Evolutionary conservation across 2,113 vertebrate species (phyloP), one percentile per base, ranked within the genome.

Genomic region (Coryphaenoides rupestris): DNA sequence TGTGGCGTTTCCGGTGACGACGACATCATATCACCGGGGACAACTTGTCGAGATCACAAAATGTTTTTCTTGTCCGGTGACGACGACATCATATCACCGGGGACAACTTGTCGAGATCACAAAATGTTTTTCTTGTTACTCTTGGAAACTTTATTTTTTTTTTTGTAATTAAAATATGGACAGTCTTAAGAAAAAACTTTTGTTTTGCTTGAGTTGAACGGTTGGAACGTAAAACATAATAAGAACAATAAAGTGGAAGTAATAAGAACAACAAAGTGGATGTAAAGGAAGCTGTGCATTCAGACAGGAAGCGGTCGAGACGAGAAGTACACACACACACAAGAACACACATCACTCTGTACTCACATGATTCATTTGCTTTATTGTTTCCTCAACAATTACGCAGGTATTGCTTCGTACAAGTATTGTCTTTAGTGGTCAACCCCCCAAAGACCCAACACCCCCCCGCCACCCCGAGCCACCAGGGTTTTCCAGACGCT

Each of bases 71-170:
- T n/a, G n/a, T n/a, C n/a, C n/a, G n/a, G n/a, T n/a, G n/a, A n/a
- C n/a, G n/a, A n/a, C n/a, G n/a, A n/a, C n/a, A n/a, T n/a, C n/a
- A n/a, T n/a, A n/a, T n/a, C n/a, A n/a, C n/a, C n/a, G n/a, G n/a
- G n/a, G n/a, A n/a, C n/a, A 87, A 76, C 78, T 86, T 85, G 85
- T 81, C 73, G 82, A 84, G 80, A 89, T 86, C 89, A 90, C 87
- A 58, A 88, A 79, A 88, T 88, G 68, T 85, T 86, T 85, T 86
- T 86, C 78, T 81, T 88, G 82, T 89, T 90, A 92, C 82, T 87
- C 83, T 72, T 89, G 70, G 77, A 87, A 89, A 89, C 86, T 83
- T 81, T 24, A n/a, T n/a, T n/a, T n/a, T n/a, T n/a, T n/a, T 82
- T 84, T 87, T 85, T 87, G 85, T 80, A 55, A 87, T 84, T 85